Evolutionary conservation across 2,888 invertebrate genomes (phyloP).

Genomic region (Mongoloraphidia duomilia): DNA sequence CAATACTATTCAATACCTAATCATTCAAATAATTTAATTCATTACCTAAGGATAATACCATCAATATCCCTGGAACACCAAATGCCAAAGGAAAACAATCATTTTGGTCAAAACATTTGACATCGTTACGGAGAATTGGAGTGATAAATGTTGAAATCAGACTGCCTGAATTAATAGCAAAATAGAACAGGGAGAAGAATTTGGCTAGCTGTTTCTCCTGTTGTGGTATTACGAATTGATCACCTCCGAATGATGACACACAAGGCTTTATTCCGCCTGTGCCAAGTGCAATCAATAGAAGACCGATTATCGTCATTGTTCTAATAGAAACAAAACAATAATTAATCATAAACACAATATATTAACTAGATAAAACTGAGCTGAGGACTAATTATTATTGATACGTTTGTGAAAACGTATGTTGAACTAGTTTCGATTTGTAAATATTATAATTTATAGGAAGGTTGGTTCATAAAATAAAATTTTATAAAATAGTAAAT

Average conservation of each 20-base stretch:
- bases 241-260: conserved; percentile 89
- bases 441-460: neutral
- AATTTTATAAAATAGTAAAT: neutral
- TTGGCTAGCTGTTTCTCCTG: conserved; percentile 63
- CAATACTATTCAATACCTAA: neutral
- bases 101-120: conserved; percentile 59
- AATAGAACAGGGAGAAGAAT: conserved; percentile 91
- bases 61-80: conserved; percentile 74
- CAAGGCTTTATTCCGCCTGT: conserved; percentile 95
- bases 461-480: neutral
- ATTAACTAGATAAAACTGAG: neutral
- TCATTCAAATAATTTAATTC: conserved; percentile 7
- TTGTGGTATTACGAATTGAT: conserved; percentile 73
- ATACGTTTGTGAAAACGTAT: neutral
- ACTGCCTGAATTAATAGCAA: conserved; percentile 84
- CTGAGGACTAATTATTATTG: neutral
- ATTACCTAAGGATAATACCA: conserved; percentile 69
- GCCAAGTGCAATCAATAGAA: conserved; percentile 69
- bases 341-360: no score
- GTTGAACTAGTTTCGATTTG: neutral
- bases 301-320: conserved; percentile 47
- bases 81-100: conserved; percentile 79
- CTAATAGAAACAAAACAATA: conserved; percentile 27
- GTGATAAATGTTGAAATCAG: conserved; percentile 78
- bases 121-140: conserved; percentile 68